Percentiles rank a stretch among this genome's conserved stretches.
These are phyloP conservation scores for Matsumyia berberina DNA, from an alignment of 2,888 invertebrate species.

Conservation along the genomic window DNA sequence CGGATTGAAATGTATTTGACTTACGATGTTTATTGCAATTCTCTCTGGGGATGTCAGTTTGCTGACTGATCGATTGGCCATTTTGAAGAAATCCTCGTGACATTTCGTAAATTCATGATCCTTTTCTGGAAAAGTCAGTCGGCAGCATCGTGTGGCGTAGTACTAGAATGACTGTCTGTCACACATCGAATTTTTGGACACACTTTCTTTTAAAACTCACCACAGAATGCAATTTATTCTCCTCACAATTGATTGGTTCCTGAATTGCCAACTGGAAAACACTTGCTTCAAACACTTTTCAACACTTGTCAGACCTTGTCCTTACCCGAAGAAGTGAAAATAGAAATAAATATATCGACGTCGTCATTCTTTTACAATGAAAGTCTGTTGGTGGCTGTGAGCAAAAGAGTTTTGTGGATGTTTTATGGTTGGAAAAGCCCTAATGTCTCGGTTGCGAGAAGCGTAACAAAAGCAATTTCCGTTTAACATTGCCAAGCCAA, in stretches of 20 bases:
- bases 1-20: background rate
- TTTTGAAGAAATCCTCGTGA: conserved; percentile 15
- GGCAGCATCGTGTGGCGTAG: conserved; percentile 33
- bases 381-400: conserved; percentile 9
- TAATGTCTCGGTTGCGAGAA: conserved; percentile 36
- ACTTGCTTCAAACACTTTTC: background rate
- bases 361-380: conserved; percentile 34
- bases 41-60: conserved; percentile 16
- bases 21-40: conserved; percentile 48
- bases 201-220: conserved; percentile 31
- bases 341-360: conserved; percentile 29
- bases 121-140: background rate
- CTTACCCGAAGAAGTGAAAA: conserved; percentile 30
- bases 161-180: conserved; percentile 29
- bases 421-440: conserved; percentile 2
- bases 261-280: background rate
- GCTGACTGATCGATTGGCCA: background rate
- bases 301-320: background rate
- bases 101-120: conserved; percentile 14
- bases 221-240: conserved; percentile 27
- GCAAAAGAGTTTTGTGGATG: background rate
- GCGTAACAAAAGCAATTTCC: conserved; percentile 69
- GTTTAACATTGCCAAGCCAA: conserved; percentile 57
- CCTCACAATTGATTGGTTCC: conserved; percentile 5
- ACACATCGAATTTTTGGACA: background rate